Base-by-base conservation (phyloP, 2,113 vertebrate genomes). In the Athene cunicularia region DNA sequence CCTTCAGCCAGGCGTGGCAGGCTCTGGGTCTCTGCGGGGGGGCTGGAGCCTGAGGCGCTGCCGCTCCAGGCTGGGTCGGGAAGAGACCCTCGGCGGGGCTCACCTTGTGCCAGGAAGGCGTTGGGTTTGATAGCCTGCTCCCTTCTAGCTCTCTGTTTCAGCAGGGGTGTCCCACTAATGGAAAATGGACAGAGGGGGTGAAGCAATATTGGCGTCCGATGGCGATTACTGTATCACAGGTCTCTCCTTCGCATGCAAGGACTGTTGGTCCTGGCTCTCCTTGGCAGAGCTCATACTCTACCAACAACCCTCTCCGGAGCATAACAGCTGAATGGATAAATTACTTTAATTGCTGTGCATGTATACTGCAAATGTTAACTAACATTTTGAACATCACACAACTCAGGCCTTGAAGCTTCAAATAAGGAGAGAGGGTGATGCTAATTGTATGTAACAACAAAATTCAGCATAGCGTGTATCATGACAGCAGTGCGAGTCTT, bases 191-290 rank as follows among this genome's bases (percentile, higher is more conserved):
- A 56, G 43, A 55, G 52, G 45, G 6, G 37, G 26, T 20, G 59
- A 8, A 49, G 2, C 0, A 2, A 1, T 8, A 1, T 0, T 0
- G 2, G 0, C 37, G n/a, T 24, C 37, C 35, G 37, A 1, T 2
- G 8, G 43, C 0, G 4, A 8, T 43, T 37, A 28, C 33, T 4
- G 0, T 8, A 0, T 8, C 1, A 0, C 32, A 35, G 50, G 20
- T 24, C 41, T 72, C 18, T 47, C 18, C 45, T 47, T 47, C 5
- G 9, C 45, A 5, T 35, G 64, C 22, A 58, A 37, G 17, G 1
- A 2, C 5, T 16, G 13, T 0, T 49, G 59, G 27, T 70, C 35
- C 67, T 60, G 67, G 11, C 6, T 86, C 7, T 50, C 8, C 39
- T 83, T 3, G 0, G n/a, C 0, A 1, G 7, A 64, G 33, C 19